Conservation (phyloP, 2,888 invertebrate species). For the Acleris emargana region DNA sequence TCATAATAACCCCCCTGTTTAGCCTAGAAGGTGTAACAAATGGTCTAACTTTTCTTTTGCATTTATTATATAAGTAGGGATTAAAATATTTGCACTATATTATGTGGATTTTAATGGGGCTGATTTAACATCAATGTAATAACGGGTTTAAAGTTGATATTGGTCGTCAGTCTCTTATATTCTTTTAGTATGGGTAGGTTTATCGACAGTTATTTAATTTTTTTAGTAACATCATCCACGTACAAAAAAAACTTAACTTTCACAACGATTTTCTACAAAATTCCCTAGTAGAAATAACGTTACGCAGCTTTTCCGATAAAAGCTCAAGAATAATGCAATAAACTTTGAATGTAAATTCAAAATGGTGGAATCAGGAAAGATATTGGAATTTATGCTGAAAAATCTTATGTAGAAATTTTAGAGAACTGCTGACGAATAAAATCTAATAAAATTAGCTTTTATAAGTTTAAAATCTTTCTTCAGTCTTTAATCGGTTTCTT, state of each 20-base stretch:
- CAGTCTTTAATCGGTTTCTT: neutral
- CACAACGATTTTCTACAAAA: constrained; percentile 14
- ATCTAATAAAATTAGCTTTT: neutral
- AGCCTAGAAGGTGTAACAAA: too few relatives aligned
- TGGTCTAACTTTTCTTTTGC: too few relatives aligned
- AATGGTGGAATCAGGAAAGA: constrained; percentile 14
- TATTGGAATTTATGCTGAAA: constrained; percentile 6
- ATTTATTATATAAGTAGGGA: too few relatives aligned
- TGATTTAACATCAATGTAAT: too few relatives aligned
- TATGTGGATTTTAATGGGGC: too few relatives aligned
- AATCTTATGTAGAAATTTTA: neutral
- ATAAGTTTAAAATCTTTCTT: neutral
- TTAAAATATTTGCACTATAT: too few relatives aligned
- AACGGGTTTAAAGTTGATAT: too few relatives aligned
- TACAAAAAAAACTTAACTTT: neutral
- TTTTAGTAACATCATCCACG: neutral
- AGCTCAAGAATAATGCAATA: constrained; percentile 22
- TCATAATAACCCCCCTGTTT: too few relatives aligned
- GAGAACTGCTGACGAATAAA: neutral
- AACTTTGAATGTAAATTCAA: constrained; percentile 19
- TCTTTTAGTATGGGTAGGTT: too few relatives aligned
- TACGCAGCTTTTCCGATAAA: constrained; percentile 15
- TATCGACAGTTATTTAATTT: neutral
- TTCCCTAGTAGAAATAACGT: constrained; percentile 14
- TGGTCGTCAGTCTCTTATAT: too few relatives aligned